These are phyloP conservation scores for Sula dactylatra DNA, from an alignment of 2,113 vertebrate genomes.

Conservation along the genomic window DNA sequence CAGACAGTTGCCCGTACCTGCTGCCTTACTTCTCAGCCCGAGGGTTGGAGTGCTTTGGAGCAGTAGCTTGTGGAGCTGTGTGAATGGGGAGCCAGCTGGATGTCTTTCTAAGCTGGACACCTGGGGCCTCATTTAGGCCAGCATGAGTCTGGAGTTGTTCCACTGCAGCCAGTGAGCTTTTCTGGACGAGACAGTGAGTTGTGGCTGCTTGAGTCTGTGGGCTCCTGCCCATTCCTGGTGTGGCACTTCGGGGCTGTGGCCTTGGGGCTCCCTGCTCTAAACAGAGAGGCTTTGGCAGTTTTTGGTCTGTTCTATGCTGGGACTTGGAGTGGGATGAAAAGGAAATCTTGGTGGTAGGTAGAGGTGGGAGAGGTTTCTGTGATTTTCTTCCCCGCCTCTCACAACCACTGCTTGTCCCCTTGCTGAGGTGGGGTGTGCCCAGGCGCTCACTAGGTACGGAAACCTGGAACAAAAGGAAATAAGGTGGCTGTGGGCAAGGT, in stretches of 20 bases:
- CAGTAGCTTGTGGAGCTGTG: not conserved
- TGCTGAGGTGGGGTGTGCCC: not conserved
- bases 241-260: not conserved
- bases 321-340: not conserved
- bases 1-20: not conserved
- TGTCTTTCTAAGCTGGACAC: not conserved
- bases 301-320: not conserved
- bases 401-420: not conserved
- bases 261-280: not conserved
- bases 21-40: not conserved
- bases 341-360: not conserved
- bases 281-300: not conserved
- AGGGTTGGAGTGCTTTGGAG: not conserved
- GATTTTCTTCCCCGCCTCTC: not conserved
- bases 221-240: not conserved
- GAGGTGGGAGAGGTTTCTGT: not conserved
- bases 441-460: not conserved
- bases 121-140: not conserved
- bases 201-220: accelerated
- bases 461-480: not conserved
- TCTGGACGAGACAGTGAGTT: not conserved
- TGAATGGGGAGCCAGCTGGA: not conserved
- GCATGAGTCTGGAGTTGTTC: accelerated
- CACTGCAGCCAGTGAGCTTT: not conserved
- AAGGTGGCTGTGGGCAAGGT: not conserved